These are phyloP conservation scores for Watsonalla binaria DNA, from an alignment of 2,888 invertebrate species.

Conservation along the genomic window DNA sequence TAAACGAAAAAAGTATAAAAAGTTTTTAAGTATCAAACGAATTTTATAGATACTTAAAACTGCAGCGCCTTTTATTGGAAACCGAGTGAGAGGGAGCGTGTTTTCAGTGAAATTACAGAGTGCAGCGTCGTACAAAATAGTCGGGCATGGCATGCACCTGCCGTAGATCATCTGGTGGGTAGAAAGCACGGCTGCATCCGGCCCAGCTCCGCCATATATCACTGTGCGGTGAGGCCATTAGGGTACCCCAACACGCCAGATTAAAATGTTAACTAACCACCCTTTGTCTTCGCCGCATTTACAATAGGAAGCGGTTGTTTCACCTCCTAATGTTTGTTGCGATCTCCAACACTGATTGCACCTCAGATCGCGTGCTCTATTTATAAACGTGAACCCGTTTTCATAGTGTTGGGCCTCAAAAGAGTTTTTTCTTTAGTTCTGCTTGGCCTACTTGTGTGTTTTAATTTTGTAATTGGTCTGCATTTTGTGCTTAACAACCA, in stretches of 20 bases:
- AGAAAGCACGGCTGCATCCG: slow-evolving; percentile 46
- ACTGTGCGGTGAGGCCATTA: slow-evolving; percentile 45
- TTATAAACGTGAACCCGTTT: background rate
- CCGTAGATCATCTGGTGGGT: slow-evolving; percentile 43
- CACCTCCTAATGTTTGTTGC: slow-evolving; percentile 38
- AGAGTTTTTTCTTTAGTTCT: background rate
- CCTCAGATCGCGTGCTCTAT: slow-evolving; percentile 31
- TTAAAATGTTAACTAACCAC: slow-evolving; percentile 63
- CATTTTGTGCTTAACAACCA: background rate
- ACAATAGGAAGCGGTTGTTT: slow-evolving; percentile 45
- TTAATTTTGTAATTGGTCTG: background rate
- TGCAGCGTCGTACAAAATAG: background rate
- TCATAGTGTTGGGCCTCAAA: background rate
- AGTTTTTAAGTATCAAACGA: too few relatives aligned
- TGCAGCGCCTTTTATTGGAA: too few relatives aligned
- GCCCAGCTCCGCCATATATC: slow-evolving; percentile 36
- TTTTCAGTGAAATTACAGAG: background rate
- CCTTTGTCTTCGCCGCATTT: slow-evolving; percentile 51
- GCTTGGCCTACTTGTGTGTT: background rate
- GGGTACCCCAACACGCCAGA: slow-evolving; percentile 44
- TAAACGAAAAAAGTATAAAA: too few relatives aligned
- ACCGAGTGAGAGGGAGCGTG: background rate
- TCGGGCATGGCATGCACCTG: slow-evolving; percentile 30
- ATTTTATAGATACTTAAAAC: too few relatives aligned
- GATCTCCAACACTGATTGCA: slow-evolving; percentile 40